Evolutionary conservation across 2,797 vertebrate species (phyloP).

Genomic region (Somateria mollissima): DNA sequence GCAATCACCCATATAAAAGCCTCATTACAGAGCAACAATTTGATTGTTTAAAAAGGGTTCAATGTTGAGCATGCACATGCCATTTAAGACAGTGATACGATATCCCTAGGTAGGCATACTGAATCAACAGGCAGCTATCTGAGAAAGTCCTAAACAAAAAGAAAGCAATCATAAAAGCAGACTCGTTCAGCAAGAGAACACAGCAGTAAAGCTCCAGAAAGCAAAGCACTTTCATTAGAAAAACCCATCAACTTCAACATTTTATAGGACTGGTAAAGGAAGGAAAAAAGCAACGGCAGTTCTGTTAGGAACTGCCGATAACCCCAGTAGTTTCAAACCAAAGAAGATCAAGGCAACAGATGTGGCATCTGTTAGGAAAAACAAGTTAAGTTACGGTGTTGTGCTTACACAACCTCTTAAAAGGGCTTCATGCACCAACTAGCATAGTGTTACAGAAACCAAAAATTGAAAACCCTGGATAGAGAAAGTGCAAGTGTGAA

Average conservation of each 20-base stretch:
- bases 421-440: constrained; percentile 61
- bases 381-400: constrained; percentile 31
- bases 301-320: constrained; percentile 60
- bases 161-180: constrained; percentile 22
- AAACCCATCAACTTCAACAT: not conserved
- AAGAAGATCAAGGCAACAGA: constrained; percentile 29
- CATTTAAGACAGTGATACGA: not conserved
- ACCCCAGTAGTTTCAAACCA: constrained; percentile 5
- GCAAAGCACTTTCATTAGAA: constrained; percentile 18
- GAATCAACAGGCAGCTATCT: constrained; percentile 33
- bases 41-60: not conserved
- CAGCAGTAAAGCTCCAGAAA: constrained; percentile 44
- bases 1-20: not conserved
- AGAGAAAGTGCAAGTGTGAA: constrained; percentile 67
- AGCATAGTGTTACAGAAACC: constrained; percentile 2
- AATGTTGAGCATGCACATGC: constrained; percentile 41
- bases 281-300: constrained; percentile 33
- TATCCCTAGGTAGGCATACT: not conserved
- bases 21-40: not conserved
- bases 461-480: constrained; percentile 53
- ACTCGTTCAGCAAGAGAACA: constrained; percentile 12
- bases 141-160: constrained; percentile 43
- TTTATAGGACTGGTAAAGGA: constrained; percentile 7
- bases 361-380: constrained; percentile 36
- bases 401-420: constrained; percentile 24